These are phyloP conservation scores for Columbina picui DNA, from an alignment of 2,113 vertebrate genomes.

Conservation along the genomic window DNA sequence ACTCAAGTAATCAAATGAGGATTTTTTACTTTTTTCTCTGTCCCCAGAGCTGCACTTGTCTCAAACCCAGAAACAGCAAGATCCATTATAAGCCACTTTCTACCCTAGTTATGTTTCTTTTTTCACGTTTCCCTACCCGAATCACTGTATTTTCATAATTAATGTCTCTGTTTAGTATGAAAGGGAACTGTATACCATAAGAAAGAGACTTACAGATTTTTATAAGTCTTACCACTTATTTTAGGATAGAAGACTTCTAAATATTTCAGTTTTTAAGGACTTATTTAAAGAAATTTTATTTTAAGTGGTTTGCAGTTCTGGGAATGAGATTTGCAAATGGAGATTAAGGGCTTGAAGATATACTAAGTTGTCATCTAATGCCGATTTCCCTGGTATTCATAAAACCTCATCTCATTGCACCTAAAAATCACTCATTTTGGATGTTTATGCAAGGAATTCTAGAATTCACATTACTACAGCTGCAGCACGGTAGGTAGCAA, in stretches of 20 bases:
- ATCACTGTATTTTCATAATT: not conserved
- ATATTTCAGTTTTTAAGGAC: not conserved
- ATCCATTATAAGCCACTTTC: fast-evolving
- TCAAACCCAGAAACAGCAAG: fast-evolving
- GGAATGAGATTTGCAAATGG: not conserved
- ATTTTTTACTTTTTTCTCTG: not conserved
- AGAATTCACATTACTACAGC: not conserved
- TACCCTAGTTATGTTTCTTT: not conserved
- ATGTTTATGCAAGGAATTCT: not conserved
- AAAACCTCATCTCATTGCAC: not conserved
- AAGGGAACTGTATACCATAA: not conserved
- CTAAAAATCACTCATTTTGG: not conserved
- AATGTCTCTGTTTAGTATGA: not conserved
- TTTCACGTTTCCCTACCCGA: fast-evolving
- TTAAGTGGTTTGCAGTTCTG: not conserved
- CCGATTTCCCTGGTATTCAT: not conserved
- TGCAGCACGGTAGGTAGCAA: not conserved
- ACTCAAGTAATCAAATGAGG: not conserved
- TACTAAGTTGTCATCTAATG: not conserved
- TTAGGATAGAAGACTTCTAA: not conserved
- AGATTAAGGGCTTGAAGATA: not conserved
- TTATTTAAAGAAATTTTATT: not conserved
- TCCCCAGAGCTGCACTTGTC: not conserved
- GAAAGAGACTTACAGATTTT: not conserved
- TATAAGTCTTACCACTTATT: not conserved